Percentiles rank a stretch among this genome's conserved stretches.
phyloP scores from a whole-genome alignment of 2,113 vertebrate genomes.

The Silurus glanis region DNA sequence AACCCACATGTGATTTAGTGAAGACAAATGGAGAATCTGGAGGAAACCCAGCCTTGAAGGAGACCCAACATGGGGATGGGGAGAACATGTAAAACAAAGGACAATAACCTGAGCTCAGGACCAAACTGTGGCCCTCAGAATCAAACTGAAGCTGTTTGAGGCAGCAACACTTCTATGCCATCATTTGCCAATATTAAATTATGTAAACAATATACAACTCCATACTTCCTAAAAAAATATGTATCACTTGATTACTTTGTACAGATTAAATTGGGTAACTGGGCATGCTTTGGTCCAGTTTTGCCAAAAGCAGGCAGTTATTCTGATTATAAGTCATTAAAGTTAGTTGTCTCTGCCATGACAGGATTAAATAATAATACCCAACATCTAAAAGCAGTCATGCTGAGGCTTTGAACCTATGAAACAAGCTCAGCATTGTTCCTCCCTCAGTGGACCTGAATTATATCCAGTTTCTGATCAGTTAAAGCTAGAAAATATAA shows the following conservation, averaged over 20 bases:
- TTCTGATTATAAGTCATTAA: slow-evolving; percentile 9
- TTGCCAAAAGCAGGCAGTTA: slow-evolving; percentile 10
- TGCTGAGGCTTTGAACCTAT: not conserved
- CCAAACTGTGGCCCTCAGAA: not conserved
- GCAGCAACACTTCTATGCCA: not conserved
- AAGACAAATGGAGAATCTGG: not conserved
- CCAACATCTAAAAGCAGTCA: not conserved
- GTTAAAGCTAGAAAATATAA: not conserved
- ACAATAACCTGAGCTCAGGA: not conserved
- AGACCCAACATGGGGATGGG: not conserved
- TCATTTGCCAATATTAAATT: not conserved
- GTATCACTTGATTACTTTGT: not conserved
- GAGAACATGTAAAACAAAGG: not conserved
- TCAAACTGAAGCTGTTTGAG: not conserved
- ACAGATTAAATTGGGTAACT: slow-evolving; percentile 6
- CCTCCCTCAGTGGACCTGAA: not conserved
- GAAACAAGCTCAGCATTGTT: slow-evolving; percentile 16
- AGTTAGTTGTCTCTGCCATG: not conserved
- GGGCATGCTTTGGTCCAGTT: slow-evolving; percentile 25
- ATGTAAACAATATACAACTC: not conserved
- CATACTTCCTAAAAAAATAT: not conserved
- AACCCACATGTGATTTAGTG: not conserved
- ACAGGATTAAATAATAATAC: slow-evolving; percentile 30
- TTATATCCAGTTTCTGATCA: not conserved
- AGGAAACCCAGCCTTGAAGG: not conserved